Percentiles rank a stretch among this genome's conserved stretches.
Evolutionary conservation across 2,797 vertebrate genomes (phyloP).

Genomic region (Peromyscus nudipes): DNA sequence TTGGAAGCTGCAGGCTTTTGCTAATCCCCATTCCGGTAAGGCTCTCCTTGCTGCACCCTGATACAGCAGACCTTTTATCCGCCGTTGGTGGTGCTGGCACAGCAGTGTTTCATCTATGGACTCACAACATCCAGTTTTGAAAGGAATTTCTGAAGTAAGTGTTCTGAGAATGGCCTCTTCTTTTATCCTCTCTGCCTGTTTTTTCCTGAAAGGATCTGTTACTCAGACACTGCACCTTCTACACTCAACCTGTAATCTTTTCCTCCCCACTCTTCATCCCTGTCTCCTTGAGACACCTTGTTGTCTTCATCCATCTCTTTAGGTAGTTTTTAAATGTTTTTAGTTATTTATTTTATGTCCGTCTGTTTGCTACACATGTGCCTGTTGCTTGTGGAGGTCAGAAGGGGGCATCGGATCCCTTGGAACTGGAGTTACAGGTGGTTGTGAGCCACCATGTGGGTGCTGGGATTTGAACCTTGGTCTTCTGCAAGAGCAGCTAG

Average conservation of each 20-base stretch:
- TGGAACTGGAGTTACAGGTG: no score
- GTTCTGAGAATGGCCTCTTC: background rate
- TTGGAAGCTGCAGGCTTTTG: background rate
- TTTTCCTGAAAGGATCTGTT: background rate
- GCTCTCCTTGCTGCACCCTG: background rate
- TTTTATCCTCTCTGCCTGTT: background rate
- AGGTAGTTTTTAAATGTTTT: no score
- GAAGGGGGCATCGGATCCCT: no score
- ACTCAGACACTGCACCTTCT: background rate
- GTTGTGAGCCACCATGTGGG: no score
- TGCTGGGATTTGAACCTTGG: no score
- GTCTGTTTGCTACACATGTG: no score
- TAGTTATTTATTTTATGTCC: no score
- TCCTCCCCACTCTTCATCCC: background rate
- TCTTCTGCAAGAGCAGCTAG: no score
- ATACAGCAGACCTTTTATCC: background rate
- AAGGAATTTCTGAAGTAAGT: background rate
- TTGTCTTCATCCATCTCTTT: background rate
- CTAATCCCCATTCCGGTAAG: background rate
- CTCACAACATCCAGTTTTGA: background rate
- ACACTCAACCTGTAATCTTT: background rate
- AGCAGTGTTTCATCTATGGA: no score
- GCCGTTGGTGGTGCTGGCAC: accelerated
- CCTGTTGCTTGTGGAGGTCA: no score
- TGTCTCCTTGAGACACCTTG: background rate